These are phyloP conservation scores for Elephantulus edwardii DNA, from an alignment of 2,113 vertebrate species.

Conservation along the genomic window DNA sequence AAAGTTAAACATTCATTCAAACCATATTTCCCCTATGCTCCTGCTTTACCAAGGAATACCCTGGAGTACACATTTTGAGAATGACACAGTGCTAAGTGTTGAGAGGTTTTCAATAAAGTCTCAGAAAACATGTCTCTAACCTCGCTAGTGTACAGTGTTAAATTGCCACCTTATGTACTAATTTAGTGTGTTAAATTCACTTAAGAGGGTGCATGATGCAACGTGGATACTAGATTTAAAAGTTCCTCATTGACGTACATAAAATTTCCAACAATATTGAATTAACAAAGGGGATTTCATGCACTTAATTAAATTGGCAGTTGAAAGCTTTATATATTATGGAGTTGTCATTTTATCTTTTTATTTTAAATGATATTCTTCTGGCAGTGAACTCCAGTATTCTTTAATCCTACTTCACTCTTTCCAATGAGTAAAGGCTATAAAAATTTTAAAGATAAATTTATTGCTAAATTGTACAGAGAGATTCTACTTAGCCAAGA, in stretches of 20 bases:
- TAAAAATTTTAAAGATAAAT: slow-evolving; percentile 52
- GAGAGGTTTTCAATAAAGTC: slow-evolving; percentile 17
- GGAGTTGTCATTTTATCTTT: slow-evolving; percentile 17
- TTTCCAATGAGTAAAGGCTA: slow-evolving; percentile 45
- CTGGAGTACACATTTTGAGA: background rate
- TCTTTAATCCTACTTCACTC: slow-evolving; percentile 36
- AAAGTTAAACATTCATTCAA: slow-evolving; percentile 59
- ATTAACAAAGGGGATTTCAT: slow-evolving; percentile 19
- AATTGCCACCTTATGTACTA: slow-evolving; percentile 39
- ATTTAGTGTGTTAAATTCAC: slow-evolving; percentile 18
- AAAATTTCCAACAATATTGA: slow-evolving; percentile 42
- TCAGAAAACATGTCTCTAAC: background rate
- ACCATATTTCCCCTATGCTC: slow-evolving; percentile 19
- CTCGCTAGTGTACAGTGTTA: slow-evolving; percentile 4
- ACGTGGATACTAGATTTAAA: background rate
- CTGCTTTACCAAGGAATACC: background rate
- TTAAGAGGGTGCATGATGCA: background rate
- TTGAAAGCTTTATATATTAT: slow-evolving; percentile 43
- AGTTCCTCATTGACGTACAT: background rate
- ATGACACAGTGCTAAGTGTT: background rate
- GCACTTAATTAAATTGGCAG: slow-evolving; percentile 43
- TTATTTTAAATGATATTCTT: slow-evolving; percentile 61
- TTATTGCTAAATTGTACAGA: slow-evolving; percentile 31
- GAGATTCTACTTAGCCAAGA: slow-evolving; percentile 8
- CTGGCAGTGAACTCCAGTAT: slow-evolving; percentile 6